Evolutionary conservation across 2,113 vertebrate species (phyloP), one percentile per base, ranked within the genome.

Genomic region (Corydoras sp.): DNA sequence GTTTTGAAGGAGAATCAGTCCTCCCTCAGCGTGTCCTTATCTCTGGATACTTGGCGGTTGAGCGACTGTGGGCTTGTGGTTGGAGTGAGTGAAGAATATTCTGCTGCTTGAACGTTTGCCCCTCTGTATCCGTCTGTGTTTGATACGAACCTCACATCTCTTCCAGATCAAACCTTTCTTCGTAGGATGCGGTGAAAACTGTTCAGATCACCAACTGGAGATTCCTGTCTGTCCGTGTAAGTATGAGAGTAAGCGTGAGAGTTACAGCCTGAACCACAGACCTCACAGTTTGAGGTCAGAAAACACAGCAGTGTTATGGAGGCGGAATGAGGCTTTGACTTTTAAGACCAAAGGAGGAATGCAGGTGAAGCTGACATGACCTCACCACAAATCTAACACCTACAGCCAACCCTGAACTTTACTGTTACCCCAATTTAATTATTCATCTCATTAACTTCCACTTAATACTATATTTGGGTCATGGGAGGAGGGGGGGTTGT

Each of bases 141-240:
- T 43, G 2, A 43, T 8, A 43, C 7, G 35, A 43, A 43, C 35
- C 0, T 43, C 35, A 43, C 35, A 43, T 15, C 8, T 61, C 58
- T 55, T 30, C 32, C 73, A 90, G 88, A 81, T 90, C 70, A 78
- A 85, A 54, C 86, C 88, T 13, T 85, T 85, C 74, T 89, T 88
- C 58, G 67, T 63, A 30, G 51, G 63, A 66, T 90, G 88, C 71
- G 68, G 77, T 55, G 81, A 83, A 24, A 60, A 83, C 64, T 89
- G 87, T 78, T 7, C n/a, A 66, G 54, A 59, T 14, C 32, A 49
- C 14, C 10, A 56, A 31, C 61, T 72, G 72, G 76, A 0, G 0
- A 15, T 83, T 4, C 0, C 77, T 56, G 71, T 80, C 32, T 83
- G 83, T 68, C 11, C 0, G 1, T 49, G 87, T 90, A 74, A 79